Percentiles rank a stretch among this genome's conserved stretches.
phyloP scores from a whole-genome alignment of 2,797 vertebrate genomes.

The Numenius phaeopus region DNA sequence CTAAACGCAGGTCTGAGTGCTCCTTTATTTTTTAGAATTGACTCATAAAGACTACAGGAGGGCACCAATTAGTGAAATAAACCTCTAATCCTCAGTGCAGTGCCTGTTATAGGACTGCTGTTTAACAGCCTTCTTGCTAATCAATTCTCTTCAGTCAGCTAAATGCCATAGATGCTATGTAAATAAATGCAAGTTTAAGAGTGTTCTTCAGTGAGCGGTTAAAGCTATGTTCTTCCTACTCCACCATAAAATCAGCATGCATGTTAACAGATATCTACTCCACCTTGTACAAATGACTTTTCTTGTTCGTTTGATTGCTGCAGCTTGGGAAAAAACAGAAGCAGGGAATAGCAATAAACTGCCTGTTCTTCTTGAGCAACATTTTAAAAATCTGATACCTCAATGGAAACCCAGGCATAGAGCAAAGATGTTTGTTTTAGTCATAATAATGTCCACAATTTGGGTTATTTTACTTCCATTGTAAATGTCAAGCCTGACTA shows the following conservation, averaged over 20 bases:
- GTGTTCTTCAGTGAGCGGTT: constrained; percentile 42
- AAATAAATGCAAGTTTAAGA: constrained; percentile 70
- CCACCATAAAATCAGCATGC: constrained; percentile 63
- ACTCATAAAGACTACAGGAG: constrained; percentile 67
- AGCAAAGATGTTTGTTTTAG: neutral
- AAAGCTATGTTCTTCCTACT: constrained; percentile 21
- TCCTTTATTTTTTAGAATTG: constrained; percentile 40
- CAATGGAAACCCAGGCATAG: neutral
- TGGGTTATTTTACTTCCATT: neutral
- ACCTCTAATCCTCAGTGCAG: constrained; percentile 53
- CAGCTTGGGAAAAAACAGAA: neutral
- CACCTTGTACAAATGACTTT: constrained; percentile 50
- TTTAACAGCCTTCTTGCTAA: constrained; percentile 68
- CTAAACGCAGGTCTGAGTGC: constrained; percentile 4
- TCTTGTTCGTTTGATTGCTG: constrained; percentile 11
- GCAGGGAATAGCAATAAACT: neutral
- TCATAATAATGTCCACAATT: neutral
- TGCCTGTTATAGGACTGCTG: constrained; percentile 52
- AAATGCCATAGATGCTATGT: constrained; percentile 58
- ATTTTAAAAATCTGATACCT: neutral
- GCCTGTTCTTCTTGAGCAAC: neutral
- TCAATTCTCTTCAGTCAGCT: constrained; percentile 72
- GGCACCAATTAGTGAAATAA: constrained; percentile 68
- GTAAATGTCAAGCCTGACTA: neutral
- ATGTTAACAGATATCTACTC: constrained; percentile 38